Evolutionary conservation across 2,797 vertebrate genomes (phyloP), one percentile per base, ranked within the genome.

Genomic region (Todus mexicanus): DNA sequence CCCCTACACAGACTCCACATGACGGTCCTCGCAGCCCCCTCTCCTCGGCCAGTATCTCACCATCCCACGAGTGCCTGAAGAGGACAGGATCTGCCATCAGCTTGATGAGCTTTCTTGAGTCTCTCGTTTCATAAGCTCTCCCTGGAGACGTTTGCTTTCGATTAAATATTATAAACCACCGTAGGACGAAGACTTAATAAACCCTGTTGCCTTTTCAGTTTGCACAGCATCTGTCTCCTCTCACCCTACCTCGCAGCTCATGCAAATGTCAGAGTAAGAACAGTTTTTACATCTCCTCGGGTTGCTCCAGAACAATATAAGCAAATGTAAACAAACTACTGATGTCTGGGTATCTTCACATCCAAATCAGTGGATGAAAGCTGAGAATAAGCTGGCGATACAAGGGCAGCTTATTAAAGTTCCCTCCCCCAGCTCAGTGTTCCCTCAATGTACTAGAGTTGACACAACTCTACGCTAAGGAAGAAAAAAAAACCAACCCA

Each of bases 261-360:
- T 63, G 84, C 87, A 89, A 94, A 91, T 86, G 92, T 86, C 94
- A 93, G 66, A 88, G 78, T 5, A 19, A 93, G 87, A 96, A 77
- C 54, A 78, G 90, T 87, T 94, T 59, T 85, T 93, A 65, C 82
- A 85, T 87, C 73, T 95, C 90, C 82, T 78, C 4, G 1, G 76
- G 89, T 94, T 29, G 2, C 89, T 54, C 63, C 82, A 70, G 43
- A 94, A 77, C 87, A 76, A 80, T 89, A 91, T 29, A 91, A 91
- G 82, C 66, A 93, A 86, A 96, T 66, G 91, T 76, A 96, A 95
- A 96, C 92, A 96, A 90, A 89, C 78, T 84, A 75, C 93, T 82
- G 64, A 91, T 82, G 91, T 38, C 90, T 78, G 70, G 76, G 66
- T 94, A 92, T 95, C 95, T 95, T 87, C 92, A 78, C 76, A 94